Conservation (phyloP, 1,140 invertebrate genomes). For the Hestina assimilis region DNA sequence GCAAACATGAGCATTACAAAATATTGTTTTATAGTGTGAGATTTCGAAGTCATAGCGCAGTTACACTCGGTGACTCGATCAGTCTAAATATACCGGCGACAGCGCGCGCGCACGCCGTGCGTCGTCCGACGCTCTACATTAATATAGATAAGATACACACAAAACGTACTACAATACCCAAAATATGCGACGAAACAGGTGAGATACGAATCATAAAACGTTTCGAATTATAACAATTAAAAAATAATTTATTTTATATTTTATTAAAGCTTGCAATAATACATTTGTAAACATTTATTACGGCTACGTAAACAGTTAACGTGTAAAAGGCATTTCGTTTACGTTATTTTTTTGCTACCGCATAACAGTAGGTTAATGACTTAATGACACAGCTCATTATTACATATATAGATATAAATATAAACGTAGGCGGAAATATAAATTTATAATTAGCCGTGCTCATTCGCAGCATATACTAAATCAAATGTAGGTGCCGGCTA, state of each 20-base stretch:
- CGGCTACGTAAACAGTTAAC: constrained; percentile 29
- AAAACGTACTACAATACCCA: constrained; percentile 47
- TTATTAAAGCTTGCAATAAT: constrained; percentile 8
- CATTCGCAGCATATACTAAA: not conserved
- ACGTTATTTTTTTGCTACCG: constrained; percentile 23
- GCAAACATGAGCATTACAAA: constrained; percentile 5
- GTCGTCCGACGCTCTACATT: constrained; percentile 34
- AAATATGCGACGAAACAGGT: constrained; percentile 69
- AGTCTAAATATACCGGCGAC: constrained; percentile 74
- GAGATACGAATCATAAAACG: constrained; percentile 26
- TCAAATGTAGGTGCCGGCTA: not conserved
- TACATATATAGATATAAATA: constrained; percentile 1
- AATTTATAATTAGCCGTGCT: constrained; percentile 12
- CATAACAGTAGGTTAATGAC: constrained; percentile 26
- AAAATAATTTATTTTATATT: constrained; percentile 1
- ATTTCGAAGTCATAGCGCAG: constrained; percentile 42
- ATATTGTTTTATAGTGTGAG: constrained; percentile 34
- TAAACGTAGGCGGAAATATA: constrained; percentile 21
- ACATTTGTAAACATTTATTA: constrained; percentile 24
- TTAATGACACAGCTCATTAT: constrained; percentile 14
- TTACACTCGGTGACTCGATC: constrained; percentile 51
- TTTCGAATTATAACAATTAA: not conserved
- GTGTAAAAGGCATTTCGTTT: constrained; percentile 22
- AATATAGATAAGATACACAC: constrained; percentile 67
- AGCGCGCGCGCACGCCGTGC: constrained; percentile 52